Conservation (phyloP, 2,113 vertebrate genomes). For the Ariopsis seemanni region DNA sequence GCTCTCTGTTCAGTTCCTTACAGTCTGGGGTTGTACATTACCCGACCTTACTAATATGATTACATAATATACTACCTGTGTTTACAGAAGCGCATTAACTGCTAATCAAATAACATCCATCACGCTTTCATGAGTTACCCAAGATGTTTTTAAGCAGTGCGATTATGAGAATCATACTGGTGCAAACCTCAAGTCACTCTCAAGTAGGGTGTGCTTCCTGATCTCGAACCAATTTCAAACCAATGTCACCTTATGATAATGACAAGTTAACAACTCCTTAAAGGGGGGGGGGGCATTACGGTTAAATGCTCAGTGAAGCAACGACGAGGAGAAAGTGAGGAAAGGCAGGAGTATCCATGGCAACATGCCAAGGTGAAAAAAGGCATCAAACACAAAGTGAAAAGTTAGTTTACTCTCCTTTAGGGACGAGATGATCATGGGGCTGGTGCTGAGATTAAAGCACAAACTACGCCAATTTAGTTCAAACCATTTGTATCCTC, state of each 20-base stretch:
- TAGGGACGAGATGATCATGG: background rate
- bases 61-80: background rate
- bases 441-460: background rate
- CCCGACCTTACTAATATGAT: background rate
- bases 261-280: background rate
- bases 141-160: background rate
- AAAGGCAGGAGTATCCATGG: conserved; percentile 32
- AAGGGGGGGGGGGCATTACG: conserved; percentile 10
- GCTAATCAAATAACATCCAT: background rate
- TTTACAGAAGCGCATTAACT: conserved; percentile 10
- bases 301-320: background rate
- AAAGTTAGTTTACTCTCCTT: background rate
- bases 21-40: background rate
- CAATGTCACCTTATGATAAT: background rate
- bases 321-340: background rate
- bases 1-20: background rate
- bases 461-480: background rate
- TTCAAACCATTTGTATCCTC: background rate
- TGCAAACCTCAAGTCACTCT: background rate
- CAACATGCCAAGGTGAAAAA: conserved; percentile 17
- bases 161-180: background rate
- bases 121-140: background rate
- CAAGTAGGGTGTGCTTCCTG: background rate
- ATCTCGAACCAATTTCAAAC: background rate
- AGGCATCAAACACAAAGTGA: background rate